Evolutionary conservation across 1,140 invertebrate genomes (phyloP).

Genomic region (Danaus melanippus): DNA sequence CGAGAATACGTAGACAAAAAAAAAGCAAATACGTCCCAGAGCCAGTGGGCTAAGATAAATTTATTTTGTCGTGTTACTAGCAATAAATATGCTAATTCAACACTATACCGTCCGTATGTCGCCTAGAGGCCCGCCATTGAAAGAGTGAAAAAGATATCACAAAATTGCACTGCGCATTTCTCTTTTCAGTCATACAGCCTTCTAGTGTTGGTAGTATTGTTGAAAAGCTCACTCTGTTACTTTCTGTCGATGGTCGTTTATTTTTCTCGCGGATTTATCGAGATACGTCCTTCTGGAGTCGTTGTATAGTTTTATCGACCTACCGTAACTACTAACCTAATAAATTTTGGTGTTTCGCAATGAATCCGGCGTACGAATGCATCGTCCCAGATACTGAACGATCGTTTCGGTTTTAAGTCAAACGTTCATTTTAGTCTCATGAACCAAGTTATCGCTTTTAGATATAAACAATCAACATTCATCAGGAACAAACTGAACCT

Average conservation of each 20-base stretch:
- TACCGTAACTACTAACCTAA: slow-evolving; percentile 71
- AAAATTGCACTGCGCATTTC: slow-evolving; percentile 68
- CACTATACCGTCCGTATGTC: slow-evolving; percentile 70
- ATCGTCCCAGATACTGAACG: slow-evolving; percentile 61
- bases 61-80: slow-evolving; percentile 66
- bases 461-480: too few species aligned
- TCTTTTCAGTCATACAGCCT: slow-evolving; percentile 65
- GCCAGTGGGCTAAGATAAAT: slow-evolving; percentile 63
- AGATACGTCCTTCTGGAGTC: slow-evolving; percentile 54
- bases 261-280: slow-evolving; percentile 45
- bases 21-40: slow-evolving; percentile 40
- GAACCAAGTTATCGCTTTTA: slow-evolving; percentile 8
- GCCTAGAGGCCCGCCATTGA: slow-evolving; percentile 54
- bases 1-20: slow-evolving; percentile 38
- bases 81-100: slow-evolving; percentile 71
- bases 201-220: slow-evolving; percentile 28
- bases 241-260: slow-evolving; percentile 50
- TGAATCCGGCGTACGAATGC: slow-evolving; percentile 67
- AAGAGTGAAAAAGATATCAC: slow-evolving; percentile 71
- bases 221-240: slow-evolving; percentile 55
- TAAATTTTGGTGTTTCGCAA: slow-evolving; percentile 72
- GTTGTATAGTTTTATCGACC: slow-evolving; percentile 66
- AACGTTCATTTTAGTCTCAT: slow-evolving; percentile 43
- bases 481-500: too few species aligned
- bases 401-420: slow-evolving; percentile 52